These are phyloP conservation scores for Engraulis encrasicolus DNA, from an alignment of 2,113 vertebrate species.

Conservation along the genomic window DNA sequence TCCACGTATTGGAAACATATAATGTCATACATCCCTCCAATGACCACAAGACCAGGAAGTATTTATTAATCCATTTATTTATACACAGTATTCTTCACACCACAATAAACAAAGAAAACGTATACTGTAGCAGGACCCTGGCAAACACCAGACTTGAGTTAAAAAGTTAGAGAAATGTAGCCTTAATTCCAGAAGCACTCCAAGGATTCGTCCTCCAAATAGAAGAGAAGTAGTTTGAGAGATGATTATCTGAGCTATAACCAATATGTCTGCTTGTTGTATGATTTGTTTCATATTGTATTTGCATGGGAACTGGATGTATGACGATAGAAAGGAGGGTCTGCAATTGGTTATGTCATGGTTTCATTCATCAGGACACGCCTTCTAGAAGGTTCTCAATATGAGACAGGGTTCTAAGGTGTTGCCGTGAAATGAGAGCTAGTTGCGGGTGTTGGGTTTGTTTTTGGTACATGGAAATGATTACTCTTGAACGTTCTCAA, in stretches of 20 bases:
- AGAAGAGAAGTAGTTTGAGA: neutral
- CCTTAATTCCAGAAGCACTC: neutral
- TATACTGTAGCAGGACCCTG: conserved; percentile 62
- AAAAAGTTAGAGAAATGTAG: conserved; percentile 8
- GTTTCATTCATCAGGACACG: neutral
- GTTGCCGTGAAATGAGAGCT: neutral
- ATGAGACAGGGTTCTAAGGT: neutral
- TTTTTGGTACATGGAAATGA: neutral
- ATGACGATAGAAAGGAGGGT: neutral
- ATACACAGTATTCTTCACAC: conserved; percentile 73
- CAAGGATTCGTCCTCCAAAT: neutral
- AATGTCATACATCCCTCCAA: neutral
- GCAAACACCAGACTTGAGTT: conserved; percentile 64
- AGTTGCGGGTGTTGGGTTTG: neutral
- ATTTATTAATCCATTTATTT: conserved; percentile 76
- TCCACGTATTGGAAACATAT: too few relatives aligned
- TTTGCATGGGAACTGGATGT: neutral
- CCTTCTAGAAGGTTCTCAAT: neutral
- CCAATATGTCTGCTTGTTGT: neutral
- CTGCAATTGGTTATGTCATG: neutral
- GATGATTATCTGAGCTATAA: neutral
- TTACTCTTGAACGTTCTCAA: neutral
- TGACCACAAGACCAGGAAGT: conserved; percentile 9
- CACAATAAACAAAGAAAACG: conserved; percentile 72
- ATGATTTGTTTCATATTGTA: neutral